Percentiles rank a stretch among this genome's conserved stretches.
phyloP scores from a whole-genome alignment of 2,888 invertebrate species.

The Plebejus anna region DNA sequence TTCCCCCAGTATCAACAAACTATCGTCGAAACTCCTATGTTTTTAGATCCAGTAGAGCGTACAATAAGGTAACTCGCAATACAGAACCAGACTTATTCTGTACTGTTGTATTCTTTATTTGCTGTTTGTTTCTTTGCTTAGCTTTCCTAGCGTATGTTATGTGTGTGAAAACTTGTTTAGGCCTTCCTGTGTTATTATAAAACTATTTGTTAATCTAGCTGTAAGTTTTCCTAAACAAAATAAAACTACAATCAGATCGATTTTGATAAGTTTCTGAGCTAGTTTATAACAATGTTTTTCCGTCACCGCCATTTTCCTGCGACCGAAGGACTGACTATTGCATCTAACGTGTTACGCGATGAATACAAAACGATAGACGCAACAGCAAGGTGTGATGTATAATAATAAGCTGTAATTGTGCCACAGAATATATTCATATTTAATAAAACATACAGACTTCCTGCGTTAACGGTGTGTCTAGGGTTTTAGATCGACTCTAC shows the following conservation, averaged over 20 bases:
- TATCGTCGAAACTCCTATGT: too few species aligned
- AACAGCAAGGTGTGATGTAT: constrained; percentile 37
- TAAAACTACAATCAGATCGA: neutral
- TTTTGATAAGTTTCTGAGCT: constrained; percentile 38
- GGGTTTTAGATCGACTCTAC: neutral
- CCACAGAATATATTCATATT: constrained; percentile 31
- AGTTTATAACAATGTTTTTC: constrained; percentile 63
- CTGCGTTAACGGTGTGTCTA: constrained; percentile 26
- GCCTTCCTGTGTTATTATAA: too few species aligned
- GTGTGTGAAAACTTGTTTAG: too few species aligned
- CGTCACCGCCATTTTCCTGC: constrained; percentile 64
- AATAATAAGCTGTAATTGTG: constrained; percentile 33
- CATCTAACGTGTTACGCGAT: constrained; percentile 38
- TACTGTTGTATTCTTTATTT: too few species aligned
- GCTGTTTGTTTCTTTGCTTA: too few species aligned
- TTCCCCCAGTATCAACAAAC: too few species aligned
- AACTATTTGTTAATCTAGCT: too few species aligned
- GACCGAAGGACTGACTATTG: constrained; percentile 53
- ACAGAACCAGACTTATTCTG: too few species aligned
- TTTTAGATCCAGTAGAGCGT: too few species aligned
- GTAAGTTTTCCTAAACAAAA: too few species aligned
- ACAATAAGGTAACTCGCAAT: too few species aligned
- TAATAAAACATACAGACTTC: constrained; percentile 27
- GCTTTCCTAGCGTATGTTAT: too few species aligned
- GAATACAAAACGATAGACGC: constrained; percentile 41